phyloP scores from a whole-genome alignment of 2,113 vertebrate species.

The Tragelaphus strepsiceros region DNA sequence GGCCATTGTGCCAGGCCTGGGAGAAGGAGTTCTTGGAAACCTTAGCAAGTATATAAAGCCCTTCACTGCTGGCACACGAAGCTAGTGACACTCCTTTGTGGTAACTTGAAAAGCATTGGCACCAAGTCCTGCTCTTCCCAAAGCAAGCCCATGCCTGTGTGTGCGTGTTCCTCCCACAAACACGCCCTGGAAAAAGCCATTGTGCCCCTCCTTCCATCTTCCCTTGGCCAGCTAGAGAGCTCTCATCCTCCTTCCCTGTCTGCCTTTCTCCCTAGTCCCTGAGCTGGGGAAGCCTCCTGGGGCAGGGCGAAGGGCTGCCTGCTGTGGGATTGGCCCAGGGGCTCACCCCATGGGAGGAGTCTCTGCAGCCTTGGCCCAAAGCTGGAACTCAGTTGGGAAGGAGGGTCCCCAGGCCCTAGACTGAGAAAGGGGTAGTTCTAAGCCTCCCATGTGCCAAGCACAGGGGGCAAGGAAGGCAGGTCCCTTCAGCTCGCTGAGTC shows the following conservation, averaged over 20 bases:
- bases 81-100: neutral
- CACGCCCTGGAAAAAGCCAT: neutral
- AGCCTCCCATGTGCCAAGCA: fast-evolving
- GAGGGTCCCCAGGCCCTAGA: neutral
- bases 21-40: neutral
- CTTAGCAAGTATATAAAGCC: neutral
- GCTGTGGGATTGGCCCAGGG: conserved; percentile 34
- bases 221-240: neutral
- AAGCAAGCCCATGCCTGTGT: fast-evolving
- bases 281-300: neutral
- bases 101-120: neutral
- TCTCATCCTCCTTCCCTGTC: neutral
- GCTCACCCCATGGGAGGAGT: conserved; percentile 64
- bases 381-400: neutral
- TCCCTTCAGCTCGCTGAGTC: neutral
- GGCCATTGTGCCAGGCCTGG: neutral
- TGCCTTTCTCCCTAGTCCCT: neutral
- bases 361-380: neutral
- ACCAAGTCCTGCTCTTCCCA: neutral
- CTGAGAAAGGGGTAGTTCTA: neutral
- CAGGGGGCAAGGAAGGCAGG: neutral
- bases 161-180: neutral
- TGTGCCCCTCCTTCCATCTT: neutral
- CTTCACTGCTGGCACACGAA: neutral
- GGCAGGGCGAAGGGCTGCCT: neutral